A percentile compares a stretch with the other conserved stretches of the same genome.
These are phyloP conservation scores for Sarcophaga peregrina DNA, from an alignment of 1,140 invertebrate species.

Conservation along the genomic window DNA sequence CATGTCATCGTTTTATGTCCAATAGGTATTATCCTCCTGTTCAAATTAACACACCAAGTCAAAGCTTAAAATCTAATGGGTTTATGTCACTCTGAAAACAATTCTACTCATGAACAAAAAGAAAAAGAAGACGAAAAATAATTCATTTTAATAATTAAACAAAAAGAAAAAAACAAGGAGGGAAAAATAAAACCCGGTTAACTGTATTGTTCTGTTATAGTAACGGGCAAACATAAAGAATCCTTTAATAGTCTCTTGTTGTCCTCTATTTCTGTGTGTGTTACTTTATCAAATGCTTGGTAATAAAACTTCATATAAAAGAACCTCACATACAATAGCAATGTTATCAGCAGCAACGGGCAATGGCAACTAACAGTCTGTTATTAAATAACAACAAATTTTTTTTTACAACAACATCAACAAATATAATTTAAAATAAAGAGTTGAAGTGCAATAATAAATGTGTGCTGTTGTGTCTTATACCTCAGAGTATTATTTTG, in stretches of 20 bases:
- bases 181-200: neutral
- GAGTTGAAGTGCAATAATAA: constrained; percentile 36
- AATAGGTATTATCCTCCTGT: too few species aligned
- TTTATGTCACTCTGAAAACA: neutral
- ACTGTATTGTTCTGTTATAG: too few species aligned
- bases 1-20: too few species aligned
- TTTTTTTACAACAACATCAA: neutral
- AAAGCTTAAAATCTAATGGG: neutral
- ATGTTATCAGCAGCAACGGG: too few species aligned
- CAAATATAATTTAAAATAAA: neutral
- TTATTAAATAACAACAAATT: neutral
- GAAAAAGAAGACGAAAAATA: neutral
- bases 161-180: neutral
- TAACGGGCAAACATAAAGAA: neutral
- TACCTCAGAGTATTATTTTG: constrained; percentile 31
- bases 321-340: too few species aligned
- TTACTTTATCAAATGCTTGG: constrained; percentile 12
- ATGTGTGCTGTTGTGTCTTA: neutral
- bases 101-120: too few species aligned
- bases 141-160: neutral
- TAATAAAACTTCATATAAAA: neutral
- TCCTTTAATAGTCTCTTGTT: constrained; percentile 8
- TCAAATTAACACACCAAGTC: too few species aligned
- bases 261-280: neutral
- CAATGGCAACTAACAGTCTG: too few species aligned